These are phyloP conservation scores for Hexactinellida sp. DNA, from an alignment of 37 sponge, comb jelly and placozoan genomes.

Conservation along the genomic window DNA sequence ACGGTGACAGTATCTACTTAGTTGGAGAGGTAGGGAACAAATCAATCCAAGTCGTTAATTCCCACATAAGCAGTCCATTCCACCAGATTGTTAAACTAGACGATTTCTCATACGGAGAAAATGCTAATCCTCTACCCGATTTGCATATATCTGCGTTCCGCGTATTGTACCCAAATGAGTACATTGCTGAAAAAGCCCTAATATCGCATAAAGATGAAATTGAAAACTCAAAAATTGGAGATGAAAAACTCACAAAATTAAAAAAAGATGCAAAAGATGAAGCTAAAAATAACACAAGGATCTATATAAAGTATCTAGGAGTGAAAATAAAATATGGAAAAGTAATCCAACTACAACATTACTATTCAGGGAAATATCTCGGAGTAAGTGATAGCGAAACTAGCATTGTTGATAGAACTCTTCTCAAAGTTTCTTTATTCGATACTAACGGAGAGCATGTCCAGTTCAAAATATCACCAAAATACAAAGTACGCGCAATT, in stretches of 20 bases:
- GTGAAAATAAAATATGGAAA: conserved; percentile 33
- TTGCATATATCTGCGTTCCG: conserved; percentile 23
- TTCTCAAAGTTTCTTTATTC: conserved; percentile 28
- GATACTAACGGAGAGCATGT: conserved; percentile 15
- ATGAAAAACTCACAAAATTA: not conserved
- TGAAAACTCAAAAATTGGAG: no score
- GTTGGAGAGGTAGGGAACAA: not conserved
- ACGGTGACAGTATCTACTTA: not conserved
- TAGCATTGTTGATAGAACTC: conserved; percentile 33
- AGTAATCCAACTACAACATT: conserved; percentile 30
- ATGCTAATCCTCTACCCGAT: not conserved
- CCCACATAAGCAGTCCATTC: not conserved
- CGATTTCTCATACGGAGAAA: not conserved
- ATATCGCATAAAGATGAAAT: not conserved
- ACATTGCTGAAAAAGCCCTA: conserved; percentile 22
- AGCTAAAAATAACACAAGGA: conserved; percentile 21
- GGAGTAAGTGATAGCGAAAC: conserved; percentile 26
- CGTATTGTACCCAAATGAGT: conserved; percentile 34
- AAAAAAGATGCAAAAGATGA: conserved; percentile 22
- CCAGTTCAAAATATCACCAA: conserved; percentile 30
- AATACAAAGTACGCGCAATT: conserved; percentile 37
- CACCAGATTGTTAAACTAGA: not conserved
- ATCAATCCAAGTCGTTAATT: not conserved
- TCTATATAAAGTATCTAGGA: conserved; percentile 24
- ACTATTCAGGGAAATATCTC: conserved; percentile 23